Evolutionary conservation across 2,888 invertebrate genomes (phyloP).

Genomic region (Neria commutata): DNA sequence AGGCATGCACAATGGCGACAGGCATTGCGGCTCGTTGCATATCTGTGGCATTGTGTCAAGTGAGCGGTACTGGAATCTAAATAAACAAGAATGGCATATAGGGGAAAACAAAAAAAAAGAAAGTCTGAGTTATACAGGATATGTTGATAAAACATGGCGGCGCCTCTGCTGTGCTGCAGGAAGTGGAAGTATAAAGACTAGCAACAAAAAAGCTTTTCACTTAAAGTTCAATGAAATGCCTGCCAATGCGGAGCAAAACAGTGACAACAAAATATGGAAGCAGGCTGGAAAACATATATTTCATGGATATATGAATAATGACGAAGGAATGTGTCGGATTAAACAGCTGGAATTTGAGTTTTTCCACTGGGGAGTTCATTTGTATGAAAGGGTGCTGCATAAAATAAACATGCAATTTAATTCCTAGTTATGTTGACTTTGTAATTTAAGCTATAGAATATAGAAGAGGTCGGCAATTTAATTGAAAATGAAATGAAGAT

Average conservation of each 20-base stretch:
- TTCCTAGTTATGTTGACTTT: too few species aligned
- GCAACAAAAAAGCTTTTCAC: conserved; percentile 29
- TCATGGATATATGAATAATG: too few species aligned
- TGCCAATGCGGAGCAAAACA: conserved; percentile 44
- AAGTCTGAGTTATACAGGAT: neutral
- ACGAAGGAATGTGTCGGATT: too few species aligned
- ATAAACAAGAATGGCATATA: conserved; percentile 39
- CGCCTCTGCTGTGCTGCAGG: conserved; percentile 23
- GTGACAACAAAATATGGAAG: conserved; percentile 32
- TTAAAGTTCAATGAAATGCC: conserved; percentile 43
- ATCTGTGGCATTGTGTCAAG: conserved; percentile 58
- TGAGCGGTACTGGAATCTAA: conserved; percentile 30
- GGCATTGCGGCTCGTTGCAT: conserved; percentile 37
- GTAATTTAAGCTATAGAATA: too few species aligned
- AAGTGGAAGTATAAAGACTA: conserved; percentile 14
- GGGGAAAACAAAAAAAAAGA: conserved; percentile 21
- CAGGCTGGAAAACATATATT: too few species aligned
- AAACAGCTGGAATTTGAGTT: conserved; percentile 23
- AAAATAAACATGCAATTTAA: too few species aligned
- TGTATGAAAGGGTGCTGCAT: too few species aligned
- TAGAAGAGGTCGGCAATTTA: too few species aligned
- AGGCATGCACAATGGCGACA: conserved; percentile 36
- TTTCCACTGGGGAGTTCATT: neutral
- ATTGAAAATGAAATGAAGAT: too few species aligned
- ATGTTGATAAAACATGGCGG: conserved; percentile 38